phyloP scores from a whole-genome alignment of 1,140 invertebrate species.

The Caerostris darwini region DNA sequence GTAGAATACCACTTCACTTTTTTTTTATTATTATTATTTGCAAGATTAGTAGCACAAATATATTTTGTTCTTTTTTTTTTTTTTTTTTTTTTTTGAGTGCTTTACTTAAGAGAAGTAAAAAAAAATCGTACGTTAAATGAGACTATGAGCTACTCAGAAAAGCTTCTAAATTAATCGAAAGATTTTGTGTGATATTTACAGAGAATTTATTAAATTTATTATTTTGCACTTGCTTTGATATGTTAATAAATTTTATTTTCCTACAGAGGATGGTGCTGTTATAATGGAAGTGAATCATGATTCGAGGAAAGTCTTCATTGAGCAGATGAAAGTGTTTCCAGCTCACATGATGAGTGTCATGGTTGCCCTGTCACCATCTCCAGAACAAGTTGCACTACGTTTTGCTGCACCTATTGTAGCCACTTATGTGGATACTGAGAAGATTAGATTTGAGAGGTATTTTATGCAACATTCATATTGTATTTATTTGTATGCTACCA shows the following conservation, averaged over 20 bases:
- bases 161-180: no score
- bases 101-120: no score
- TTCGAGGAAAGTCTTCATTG: constrained; percentile 90
- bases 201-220: not conserved
- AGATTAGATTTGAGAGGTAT: constrained; percentile 98
- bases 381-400: constrained; percentile 83
- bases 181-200: not conserved
- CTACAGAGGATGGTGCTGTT: constrained; percentile 86
- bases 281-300: constrained; percentile 98
- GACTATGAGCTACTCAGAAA: no score
- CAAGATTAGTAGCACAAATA: no score
- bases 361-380: constrained; percentile 73
- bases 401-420: constrained; percentile 92
- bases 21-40: no score
- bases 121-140: no score
- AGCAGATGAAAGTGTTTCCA: constrained; percentile 87
- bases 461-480: not conserved
- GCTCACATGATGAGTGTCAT: constrained; percentile 80
- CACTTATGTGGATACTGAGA: constrained; percentile 97
- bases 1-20: no score
- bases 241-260: not conserved
- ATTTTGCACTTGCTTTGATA: no score
- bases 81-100: no score
- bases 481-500: not conserved
- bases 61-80: no score